phyloP scores from a whole-genome alignment of 2,888 invertebrate species.

The Phengaris arion region DNA sequence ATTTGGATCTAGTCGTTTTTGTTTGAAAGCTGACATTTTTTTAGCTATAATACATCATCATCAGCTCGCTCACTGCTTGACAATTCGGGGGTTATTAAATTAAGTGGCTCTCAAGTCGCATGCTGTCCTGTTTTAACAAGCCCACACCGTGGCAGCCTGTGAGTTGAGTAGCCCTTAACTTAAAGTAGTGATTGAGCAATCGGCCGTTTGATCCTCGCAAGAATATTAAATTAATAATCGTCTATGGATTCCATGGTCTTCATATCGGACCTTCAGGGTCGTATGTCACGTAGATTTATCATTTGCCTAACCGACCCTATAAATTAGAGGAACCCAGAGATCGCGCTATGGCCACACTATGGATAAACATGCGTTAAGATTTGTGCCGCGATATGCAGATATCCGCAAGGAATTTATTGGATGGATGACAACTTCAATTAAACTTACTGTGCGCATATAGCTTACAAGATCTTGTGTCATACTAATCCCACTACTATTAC shows the following conservation, averaged over 20 bases:
- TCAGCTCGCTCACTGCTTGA: too few relatives aligned
- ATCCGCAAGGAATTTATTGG: background rate
- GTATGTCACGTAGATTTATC: constrained; percentile 2
- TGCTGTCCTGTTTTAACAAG: too few relatives aligned
- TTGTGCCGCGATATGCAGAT: constrained; percentile 8
- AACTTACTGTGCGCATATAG: background rate
- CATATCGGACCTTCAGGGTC: background rate
- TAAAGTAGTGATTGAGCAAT: too few relatives aligned
- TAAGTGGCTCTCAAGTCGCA: too few relatives aligned
- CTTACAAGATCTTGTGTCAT: background rate
- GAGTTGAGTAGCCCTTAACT: too few relatives aligned
- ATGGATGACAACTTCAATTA: background rate
- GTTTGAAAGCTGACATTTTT: too few relatives aligned
- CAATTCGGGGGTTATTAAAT: too few relatives aligned
- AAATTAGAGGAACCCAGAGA: background rate
- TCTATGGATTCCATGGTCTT: background rate
- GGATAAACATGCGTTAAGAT: constrained; percentile 13
- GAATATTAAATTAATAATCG: background rate
- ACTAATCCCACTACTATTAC: too few relatives aligned
- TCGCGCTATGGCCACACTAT: background rate
- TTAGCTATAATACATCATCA: too few relatives aligned
- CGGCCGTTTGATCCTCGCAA: too few relatives aligned
- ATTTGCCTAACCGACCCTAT: constrained; percentile 1
- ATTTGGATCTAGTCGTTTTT: too few relatives aligned
- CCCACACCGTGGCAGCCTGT: too few relatives aligned